phyloP scores from a whole-genome alignment of 37 sponge, comb jelly and placozoan genomes.

The Hormiphora californensis region DNA sequence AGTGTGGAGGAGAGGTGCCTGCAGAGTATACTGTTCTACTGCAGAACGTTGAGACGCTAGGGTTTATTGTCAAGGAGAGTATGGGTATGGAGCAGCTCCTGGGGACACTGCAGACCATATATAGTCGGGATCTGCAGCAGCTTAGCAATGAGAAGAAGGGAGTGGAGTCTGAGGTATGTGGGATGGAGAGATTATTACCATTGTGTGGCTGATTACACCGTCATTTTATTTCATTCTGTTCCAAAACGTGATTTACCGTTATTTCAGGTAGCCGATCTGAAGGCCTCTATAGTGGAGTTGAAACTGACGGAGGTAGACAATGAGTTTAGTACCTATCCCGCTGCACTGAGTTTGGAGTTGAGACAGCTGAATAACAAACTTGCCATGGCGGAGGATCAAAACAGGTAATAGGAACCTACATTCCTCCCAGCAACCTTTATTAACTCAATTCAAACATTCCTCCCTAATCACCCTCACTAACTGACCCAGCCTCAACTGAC shows the following conservation, averaged over 20 bases:
- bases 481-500: background rate
- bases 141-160: background rate
- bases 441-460: background rate
- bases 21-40: background rate
- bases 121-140: slow-evolving; percentile 1
- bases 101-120: slow-evolving; percentile 18
- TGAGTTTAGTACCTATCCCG: slow-evolving; percentile 32
- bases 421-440: too few relatives aligned
- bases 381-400: slow-evolving; percentile 17
- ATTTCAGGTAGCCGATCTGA: slow-evolving; percentile 33
- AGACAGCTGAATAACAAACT: slow-evolving; percentile 48
- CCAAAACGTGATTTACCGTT: too few relatives aligned
- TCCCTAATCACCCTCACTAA: background rate
- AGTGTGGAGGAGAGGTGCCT: background rate
- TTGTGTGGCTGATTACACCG: too few relatives aligned
- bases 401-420: too few relatives aligned
- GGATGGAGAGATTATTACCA: too few relatives aligned
- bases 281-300: slow-evolving; percentile 38
- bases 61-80: slow-evolving; percentile 36
- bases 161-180: slow-evolving; percentile 1
- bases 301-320: slow-evolving; percentile 39
- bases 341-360: slow-evolving; percentile 35
- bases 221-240: too few relatives aligned
- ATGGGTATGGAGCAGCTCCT: slow-evolving; percentile 33
- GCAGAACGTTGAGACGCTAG: slow-evolving; percentile 42